phyloP scores from a whole-genome alignment of 2,888 invertebrate species.

The Cordilura impudica region DNA sequence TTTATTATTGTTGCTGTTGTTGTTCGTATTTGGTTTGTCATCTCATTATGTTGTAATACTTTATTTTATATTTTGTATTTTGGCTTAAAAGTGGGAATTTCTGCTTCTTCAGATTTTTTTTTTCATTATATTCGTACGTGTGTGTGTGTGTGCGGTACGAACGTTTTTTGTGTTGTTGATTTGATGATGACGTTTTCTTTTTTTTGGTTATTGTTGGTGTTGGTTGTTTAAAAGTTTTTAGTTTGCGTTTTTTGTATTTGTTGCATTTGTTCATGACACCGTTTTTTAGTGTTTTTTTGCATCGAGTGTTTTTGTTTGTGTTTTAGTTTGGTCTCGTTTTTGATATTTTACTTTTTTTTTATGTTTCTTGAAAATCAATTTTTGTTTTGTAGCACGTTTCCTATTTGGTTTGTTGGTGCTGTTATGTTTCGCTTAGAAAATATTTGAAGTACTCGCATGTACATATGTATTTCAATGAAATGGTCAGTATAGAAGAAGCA shows the following conservation, averaged over 20 bases:
- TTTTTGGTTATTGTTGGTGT: conserved; percentile 30
- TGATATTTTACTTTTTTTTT: conserved; percentile 2
- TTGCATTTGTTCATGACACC: conserved; percentile 75
- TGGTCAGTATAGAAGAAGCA: too few species aligned
- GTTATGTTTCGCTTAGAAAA: conserved; percentile 18
- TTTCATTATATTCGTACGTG: conserved; percentile 61
- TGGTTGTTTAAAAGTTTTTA: conserved; percentile 14
- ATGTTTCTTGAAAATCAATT: conserved; percentile 52
- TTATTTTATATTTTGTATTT: conserved; percentile 24
- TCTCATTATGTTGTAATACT: conserved; percentile 55
- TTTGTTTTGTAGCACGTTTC: conserved; percentile 56
- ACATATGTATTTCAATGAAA: too few species aligned
- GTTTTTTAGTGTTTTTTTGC: conserved; percentile 62
- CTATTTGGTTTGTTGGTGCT: conserved; percentile 47
- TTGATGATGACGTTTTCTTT: conserved; percentile 46
- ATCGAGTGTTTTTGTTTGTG: conserved; percentile 49
- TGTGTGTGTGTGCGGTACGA: conserved; percentile 48
- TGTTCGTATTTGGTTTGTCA: conserved; percentile 47
- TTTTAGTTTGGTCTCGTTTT: conserved; percentile 56
- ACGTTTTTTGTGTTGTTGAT: conserved; percentile 57
- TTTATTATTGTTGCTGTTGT: conserved; percentile 30
- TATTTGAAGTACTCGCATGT: conserved; percentile 22
- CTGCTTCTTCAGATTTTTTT: conserved; percentile 62
- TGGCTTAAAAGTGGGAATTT: conserved; percentile 32
- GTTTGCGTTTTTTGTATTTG: conserved; percentile 60